phyloP scores from a whole-genome alignment of 2,797 vertebrate genomes.

The Bradypodion pumilum region DNA sequence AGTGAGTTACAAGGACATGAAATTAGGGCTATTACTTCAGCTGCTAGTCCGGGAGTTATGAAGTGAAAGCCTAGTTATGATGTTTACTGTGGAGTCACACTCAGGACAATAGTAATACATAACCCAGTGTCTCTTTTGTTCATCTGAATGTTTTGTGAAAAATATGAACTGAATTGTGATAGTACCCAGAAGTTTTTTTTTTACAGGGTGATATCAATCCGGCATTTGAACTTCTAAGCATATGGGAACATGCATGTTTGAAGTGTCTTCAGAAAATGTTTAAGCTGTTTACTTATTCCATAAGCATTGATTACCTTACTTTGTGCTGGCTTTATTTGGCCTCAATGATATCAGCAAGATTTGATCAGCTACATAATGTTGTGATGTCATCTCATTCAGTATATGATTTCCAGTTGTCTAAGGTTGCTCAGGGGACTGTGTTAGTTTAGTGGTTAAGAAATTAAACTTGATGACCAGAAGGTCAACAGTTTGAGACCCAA shows the following conservation, averaged over 20 bases:
- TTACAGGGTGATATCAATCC: background rate
- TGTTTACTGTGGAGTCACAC: background rate
- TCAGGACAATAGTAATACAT: background rate
- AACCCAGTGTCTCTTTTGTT: background rate
- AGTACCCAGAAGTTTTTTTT: accelerated
- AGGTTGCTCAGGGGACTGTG: background rate
- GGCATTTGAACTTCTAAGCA: background rate
- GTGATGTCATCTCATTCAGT: background rate
- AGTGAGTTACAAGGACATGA: slow-evolving; percentile 7
- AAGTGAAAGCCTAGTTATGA: background rate
- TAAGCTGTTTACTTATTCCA: background rate
- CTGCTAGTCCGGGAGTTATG: background rate
- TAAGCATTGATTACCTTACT: background rate
- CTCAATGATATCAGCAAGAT: background rate
- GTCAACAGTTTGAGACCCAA: no score
- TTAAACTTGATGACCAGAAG: no score
- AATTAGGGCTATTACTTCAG: slow-evolving; percentile 4
- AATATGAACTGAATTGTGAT: background rate
- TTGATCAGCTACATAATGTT: background rate
- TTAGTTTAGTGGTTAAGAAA: no score
- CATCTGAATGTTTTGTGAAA: background rate
- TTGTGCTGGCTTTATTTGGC: background rate
- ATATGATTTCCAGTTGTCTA: no score
- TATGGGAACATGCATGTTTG: no score
- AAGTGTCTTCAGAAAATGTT: background rate